Base-by-base conservation (phyloP, 2,113 vertebrate species). In the Phalacrocorax carbo region DNA sequence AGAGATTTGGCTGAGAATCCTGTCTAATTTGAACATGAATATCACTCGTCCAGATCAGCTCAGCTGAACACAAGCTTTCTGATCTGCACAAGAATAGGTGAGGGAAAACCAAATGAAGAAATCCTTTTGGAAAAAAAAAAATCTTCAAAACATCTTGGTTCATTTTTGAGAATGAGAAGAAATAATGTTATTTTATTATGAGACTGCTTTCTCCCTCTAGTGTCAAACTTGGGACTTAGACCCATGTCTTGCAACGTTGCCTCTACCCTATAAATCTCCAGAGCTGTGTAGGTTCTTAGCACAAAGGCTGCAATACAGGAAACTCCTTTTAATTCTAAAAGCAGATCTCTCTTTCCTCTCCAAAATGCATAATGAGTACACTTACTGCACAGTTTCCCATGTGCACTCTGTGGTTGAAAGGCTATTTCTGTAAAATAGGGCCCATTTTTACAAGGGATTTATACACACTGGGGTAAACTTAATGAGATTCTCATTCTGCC, bases 241-340 rank as follows among this genome's bases (percentile, higher is more conserved):
- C 5, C 23, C 26, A 14, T 0, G 0, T 34, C 38, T 54, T 78
- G 22, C 51, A 58, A 5, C 9, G 30, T 38, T 57, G 5, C 21
- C 52, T 76, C 21, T 52, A 60, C 12, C 2, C 9, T 80, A 1
- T 72, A 88, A 85, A 64, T 55, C 0, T 0, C 3, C 19, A 55
- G 51, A 57, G 10, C 5, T 42, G 4, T 32, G 29, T 22, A 68
- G 23, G 17, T 18, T 23, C n/a, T 64, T 44, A 54, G 19, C 7
- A 29, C 13, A 77, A 64, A 32, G 32, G 34, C 52, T 71, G 21
- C 13, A 88, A 25, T 19, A 36, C 2, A 32, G 34, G 5, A 51
- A 88, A 30, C 1, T 30, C 13, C 13, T 82, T 86, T 54, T 49
- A 32, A 54, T 81, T 81, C 7, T 49, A n/a, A 38, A 83, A 49